Conservation (phyloP, 2,888 invertebrate genomes). For the Temnothorax unifasciatus region DNA sequence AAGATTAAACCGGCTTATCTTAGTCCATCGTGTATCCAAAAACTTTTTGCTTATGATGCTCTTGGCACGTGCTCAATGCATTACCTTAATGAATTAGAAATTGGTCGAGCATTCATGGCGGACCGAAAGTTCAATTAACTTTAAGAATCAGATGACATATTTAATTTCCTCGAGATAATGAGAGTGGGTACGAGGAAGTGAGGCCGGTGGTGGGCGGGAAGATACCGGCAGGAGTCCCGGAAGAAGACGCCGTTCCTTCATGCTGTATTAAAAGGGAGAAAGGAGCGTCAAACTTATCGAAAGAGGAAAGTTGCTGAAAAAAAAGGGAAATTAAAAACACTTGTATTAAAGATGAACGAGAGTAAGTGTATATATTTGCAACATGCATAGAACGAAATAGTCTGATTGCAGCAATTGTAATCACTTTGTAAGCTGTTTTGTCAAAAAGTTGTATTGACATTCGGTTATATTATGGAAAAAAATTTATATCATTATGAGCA, state of each 20-base stretch:
- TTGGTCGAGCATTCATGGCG: constrained; percentile 73
- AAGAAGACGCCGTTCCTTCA: constrained; percentile 78
- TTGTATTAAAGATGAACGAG: constrained; percentile 61
- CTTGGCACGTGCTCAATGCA: constrained; percentile 63
- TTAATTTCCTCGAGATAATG: constrained; percentile 85
- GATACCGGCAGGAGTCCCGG: constrained; percentile 82
- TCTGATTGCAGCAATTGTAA: not conserved
- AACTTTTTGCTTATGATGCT: not conserved
- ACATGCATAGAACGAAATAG: not conserved
- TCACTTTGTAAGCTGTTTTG: not conserved
- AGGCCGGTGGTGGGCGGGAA: constrained; percentile 64
- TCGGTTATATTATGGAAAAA: not conserved
- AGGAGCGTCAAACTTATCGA: constrained; percentile 77
- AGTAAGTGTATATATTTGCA: not conserved
- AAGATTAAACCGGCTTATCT: constrained; percentile 1
- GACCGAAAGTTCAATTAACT: constrained; percentile 78
- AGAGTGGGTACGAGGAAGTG: constrained; percentile 80
- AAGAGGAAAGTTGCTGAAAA: constrained; percentile 71
- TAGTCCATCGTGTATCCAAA: not conserved
- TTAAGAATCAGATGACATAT: constrained; percentile 83
- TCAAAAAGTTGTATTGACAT: not conserved
- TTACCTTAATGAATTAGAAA: constrained; percentile 80
- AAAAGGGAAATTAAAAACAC: constrained; percentile 77
- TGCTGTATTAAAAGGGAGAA: constrained; percentile 60
- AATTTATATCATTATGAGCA: not conserved